Percentiles rank a stretch among this genome's conserved stretches.
phyloP scores from a whole-genome alignment of 2,888 invertebrate genomes.

The Embidobia sp. region DNA sequence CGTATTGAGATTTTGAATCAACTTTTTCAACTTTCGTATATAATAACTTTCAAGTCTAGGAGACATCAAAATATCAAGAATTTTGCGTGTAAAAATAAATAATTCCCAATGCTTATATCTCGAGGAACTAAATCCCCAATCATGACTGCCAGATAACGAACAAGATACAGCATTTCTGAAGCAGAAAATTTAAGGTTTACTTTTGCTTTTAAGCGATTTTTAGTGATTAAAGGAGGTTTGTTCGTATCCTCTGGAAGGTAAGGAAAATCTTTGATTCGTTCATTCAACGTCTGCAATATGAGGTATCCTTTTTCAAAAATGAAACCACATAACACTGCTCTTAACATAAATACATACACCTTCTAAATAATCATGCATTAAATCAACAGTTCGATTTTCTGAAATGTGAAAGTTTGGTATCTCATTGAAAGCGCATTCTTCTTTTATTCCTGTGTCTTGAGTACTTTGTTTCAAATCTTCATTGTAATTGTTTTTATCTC shows the following conservation, averaged over 20 bases:
- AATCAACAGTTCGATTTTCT: neutral
- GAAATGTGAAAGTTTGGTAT: constrained; percentile 38
- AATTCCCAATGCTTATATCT: constrained; percentile 53
- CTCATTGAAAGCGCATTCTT: constrained; percentile 65
- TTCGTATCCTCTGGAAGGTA: constrained; percentile 39
- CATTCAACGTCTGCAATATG: constrained; percentile 19
- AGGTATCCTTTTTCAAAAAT: no score
- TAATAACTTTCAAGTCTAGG: constrained; percentile 6
- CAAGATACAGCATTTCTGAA: constrained; percentile 60
- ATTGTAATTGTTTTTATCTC: constrained; percentile 64
- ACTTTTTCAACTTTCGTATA: constrained; percentile 5
- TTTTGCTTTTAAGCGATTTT: constrained; percentile 35
- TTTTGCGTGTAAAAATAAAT: constrained; percentile 27
- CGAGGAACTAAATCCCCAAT: constrained; percentile 54
- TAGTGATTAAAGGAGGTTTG: constrained; percentile 19
- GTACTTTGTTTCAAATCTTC: neutral
- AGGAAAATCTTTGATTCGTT: constrained; percentile 40
- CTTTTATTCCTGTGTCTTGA: constrained; percentile 64
- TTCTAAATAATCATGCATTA: constrained; percentile 56
- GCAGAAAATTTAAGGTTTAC: constrained; percentile 50
- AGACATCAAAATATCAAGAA: constrained; percentile 47
- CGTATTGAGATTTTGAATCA: constrained; percentile 9
- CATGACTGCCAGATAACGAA: constrained; percentile 56
- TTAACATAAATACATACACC: constrained; percentile 48
- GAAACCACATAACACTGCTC: neutral